Evolutionary conservation across 2,888 invertebrate genomes (phyloP).

Genomic region (Opisthograptis luteolata): DNA sequence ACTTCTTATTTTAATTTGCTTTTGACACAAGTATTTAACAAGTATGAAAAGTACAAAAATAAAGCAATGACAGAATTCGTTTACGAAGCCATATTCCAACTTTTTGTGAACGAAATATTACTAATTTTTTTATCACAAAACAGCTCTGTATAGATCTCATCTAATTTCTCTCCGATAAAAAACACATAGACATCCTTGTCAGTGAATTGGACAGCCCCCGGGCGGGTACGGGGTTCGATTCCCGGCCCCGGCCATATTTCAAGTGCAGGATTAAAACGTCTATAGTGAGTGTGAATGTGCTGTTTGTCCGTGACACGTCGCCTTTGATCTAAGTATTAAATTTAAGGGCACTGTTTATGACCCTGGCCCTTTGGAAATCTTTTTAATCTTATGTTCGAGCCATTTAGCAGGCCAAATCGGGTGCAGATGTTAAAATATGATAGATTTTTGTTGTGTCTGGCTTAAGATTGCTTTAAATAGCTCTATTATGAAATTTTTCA

Average conservation of each 20-base stretch:
- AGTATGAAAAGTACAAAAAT: no score
- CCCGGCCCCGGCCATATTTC: slow-evolving; percentile 71
- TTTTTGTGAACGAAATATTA: no score
- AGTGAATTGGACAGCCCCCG: slow-evolving; percentile 64
- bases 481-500: neutral
- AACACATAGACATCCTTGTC: slow-evolving; percentile 55
- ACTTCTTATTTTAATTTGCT: no score
- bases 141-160: slow-evolving; percentile 45
- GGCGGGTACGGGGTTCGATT: slow-evolving; percentile 42
- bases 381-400: slow-evolving; percentile 50
- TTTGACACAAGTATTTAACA: no score
- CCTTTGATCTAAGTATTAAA: slow-evolving; percentile 73
- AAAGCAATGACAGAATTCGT: no score
- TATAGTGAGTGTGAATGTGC: slow-evolving; percentile 74
- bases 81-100: no score
- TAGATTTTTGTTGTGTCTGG: slow-evolving; percentile 38
- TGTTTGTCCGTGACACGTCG: slow-evolving; percentile 77
- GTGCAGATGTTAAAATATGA: slow-evolving; percentile 47
- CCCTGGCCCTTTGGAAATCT: slow-evolving; percentile 46
- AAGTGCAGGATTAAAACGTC: slow-evolving; percentile 79
- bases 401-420: slow-evolving; percentile 52
- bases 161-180: slow-evolving; percentile 51
- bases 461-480: slow-evolving; percentile 24
- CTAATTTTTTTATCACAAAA: slow-evolving; percentile 8
- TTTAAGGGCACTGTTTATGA: slow-evolving; percentile 65